phyloP scores from a whole-genome alignment of 2,888 invertebrate genomes.

The Netelia virgata region DNA sequence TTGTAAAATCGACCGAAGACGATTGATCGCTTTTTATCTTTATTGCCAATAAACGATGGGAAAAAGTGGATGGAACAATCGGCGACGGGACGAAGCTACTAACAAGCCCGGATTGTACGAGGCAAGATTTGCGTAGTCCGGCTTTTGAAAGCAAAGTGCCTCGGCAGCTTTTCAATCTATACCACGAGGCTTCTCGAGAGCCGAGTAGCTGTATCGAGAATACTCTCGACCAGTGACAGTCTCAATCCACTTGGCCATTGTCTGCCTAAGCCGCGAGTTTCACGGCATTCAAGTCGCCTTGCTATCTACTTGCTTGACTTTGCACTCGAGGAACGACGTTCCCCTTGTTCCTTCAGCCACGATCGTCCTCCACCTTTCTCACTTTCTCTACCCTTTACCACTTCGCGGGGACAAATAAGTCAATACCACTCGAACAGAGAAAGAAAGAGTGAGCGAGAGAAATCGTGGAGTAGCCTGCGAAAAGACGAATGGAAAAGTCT shows the following conservation, averaged over 20 bases:
- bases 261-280: slow-evolving; percentile 64
- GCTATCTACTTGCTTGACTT: slow-evolving; percentile 67
- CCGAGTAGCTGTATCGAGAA: slow-evolving; percentile 61
- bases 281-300: slow-evolving; percentile 59
- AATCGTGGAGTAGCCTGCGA: slow-evolving; percentile 43
- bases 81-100: background rate
- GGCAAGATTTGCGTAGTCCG: background rate
- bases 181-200: slow-evolving; percentile 22
- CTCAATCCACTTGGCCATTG: slow-evolving; percentile 60
- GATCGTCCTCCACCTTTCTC: slow-evolving; percentile 40
- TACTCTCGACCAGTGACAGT: slow-evolving; percentile 60
- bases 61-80: too few relatives aligned
- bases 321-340: slow-evolving; percentile 57
- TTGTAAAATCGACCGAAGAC: too few relatives aligned
- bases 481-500: slow-evolving; percentile 58
- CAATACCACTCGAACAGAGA: background rate
- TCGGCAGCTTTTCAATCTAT: background rate
- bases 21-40: too few relatives aligned
- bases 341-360: slow-evolving; percentile 23
- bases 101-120: background rate
- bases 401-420: background rate
- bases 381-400: slow-evolving; percentile 15
- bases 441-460: background rate
- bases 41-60: too few relatives aligned
- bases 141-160: background rate